These are phyloP conservation scores for Drosophila seclusa DNA, from an alignment of 2,888 invertebrate species.

Conservation along the genomic window DNA sequence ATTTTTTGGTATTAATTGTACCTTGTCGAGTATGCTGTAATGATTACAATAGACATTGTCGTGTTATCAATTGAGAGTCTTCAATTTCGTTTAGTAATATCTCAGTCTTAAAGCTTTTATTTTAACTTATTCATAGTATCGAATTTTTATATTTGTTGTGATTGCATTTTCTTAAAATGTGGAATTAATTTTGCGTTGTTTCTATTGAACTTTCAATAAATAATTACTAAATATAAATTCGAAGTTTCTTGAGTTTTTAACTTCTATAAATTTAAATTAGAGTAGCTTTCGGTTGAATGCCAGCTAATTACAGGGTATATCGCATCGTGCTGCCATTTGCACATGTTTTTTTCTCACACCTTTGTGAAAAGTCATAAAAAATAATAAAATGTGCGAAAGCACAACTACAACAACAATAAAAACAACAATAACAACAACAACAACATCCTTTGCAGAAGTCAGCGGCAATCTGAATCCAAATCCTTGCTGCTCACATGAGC, in stretches of 20 bases:
- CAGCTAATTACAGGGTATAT: constrained; percentile 44
- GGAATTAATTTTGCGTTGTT: too few species aligned
- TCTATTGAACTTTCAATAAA: neutral
- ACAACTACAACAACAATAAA: constrained; percentile 55
- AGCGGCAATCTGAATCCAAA: constrained; percentile 27
- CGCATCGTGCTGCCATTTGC: constrained; percentile 17
- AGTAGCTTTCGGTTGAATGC: neutral
- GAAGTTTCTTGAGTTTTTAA: neutral
- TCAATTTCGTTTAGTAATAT: neutral
- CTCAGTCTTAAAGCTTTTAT: neutral
- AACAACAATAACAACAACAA: constrained; percentile 9
- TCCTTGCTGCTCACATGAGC: constrained; percentile 72
- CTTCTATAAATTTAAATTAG: neutral
- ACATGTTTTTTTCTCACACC: constrained; percentile 51
- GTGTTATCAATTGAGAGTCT: neutral
- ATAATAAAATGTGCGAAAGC: constrained; percentile 77
- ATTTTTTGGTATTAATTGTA: neutral
- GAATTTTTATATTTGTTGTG: neutral
- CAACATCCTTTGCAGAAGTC: constrained; percentile 18
- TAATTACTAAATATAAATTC: neutral
- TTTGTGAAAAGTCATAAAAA: constrained; percentile 75
- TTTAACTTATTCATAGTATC: neutral
- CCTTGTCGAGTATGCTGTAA: neutral
- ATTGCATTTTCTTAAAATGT: neutral
- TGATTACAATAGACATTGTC: neutral